Evolutionary conservation across 2,888 invertebrate genomes (phyloP), one percentile per base, ranked within the genome.

Genomic region (Lamellibrachia columna): DNA sequence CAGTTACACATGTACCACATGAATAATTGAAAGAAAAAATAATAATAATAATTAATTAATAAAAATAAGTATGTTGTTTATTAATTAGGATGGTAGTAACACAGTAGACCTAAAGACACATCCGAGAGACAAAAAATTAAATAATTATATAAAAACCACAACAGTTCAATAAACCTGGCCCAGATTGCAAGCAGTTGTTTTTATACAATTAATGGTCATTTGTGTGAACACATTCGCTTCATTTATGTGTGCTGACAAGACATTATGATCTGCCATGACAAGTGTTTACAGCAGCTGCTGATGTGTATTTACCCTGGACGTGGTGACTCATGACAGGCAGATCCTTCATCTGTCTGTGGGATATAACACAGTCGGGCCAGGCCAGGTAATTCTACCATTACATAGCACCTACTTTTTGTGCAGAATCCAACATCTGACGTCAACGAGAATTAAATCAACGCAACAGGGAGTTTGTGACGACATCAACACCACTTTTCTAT

Each of bases 391-490:
- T 75, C 75, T 75, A 75, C 22, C 75, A 75, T 75, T 75, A 75
- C 75, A 75, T 75, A 75, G 75, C 75, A 75, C 75, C 75, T 75
- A 22, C 75, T 75, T 75, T 75, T 75, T 75, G 22, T 75, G n/a
- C 75, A 75, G n/a, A 15, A 75, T 75, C 75, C 75, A 75, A n/a
- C n/a, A 75, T 22, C 75, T 22, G 75, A 22, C 75, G n/a, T 75
- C 75, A 75, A 75, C 75, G 22, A 22, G 75, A 11, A 75, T 75
- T 75, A 75, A 11, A 75, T 75, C 75, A n/a, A 22, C 22, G 75
- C 75, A 75, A 75, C 22, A 22, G 75, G n/a, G 22, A 75, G 22
- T 75, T 75, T 75, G 22, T 22, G 75, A 75, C 6, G 22, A 75
- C 15, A 75, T 6, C 75, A 15, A 75, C 75, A 75, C 75, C 75